Conservation (phyloP, 1,140 invertebrate species). For the Drosophila jambulina region DNA sequence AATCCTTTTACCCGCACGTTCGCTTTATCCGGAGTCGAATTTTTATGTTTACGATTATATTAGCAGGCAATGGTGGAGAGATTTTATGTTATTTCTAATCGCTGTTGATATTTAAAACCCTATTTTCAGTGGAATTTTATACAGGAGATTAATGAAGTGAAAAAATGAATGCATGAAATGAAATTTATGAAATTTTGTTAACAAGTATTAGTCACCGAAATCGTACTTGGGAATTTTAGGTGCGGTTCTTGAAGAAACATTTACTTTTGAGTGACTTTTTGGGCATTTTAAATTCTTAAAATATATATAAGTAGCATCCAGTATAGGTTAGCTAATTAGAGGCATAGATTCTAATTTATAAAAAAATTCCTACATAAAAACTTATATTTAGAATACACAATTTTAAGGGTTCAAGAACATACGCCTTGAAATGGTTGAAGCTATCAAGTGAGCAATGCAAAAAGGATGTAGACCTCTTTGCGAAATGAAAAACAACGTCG, state of each 20-base stretch:
- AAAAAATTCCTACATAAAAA: not conserved
- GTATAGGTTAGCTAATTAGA: not conserved
- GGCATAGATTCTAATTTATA: not conserved
- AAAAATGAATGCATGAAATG: not conserved
- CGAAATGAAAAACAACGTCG: slow-evolving; percentile 13
- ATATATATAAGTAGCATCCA: no score
- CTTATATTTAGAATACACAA: not conserved
- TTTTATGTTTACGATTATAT: slow-evolving; percentile 20
- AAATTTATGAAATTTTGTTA: not conserved
- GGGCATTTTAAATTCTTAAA: no score
- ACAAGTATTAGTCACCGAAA: not conserved
- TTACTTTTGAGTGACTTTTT: not conserved
- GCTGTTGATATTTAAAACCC: not conserved
- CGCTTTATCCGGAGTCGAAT: not conserved
- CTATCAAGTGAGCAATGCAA: slow-evolving; percentile 23
- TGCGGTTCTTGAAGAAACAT: not conserved
- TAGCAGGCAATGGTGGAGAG: not conserved
- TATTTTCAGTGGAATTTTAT: not conserved
- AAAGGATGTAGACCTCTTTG: slow-evolving; percentile 3
- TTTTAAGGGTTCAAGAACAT: not conserved
- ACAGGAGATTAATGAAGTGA: not conserved
- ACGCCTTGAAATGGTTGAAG: not conserved
- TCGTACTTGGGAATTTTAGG: not conserved
- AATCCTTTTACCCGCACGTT: slow-evolving; percentile 15
- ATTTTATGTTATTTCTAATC: slow-evolving; percentile 22